phyloP scores from a whole-genome alignment of 2,113 vertebrate species.

The Podarcis muralis region DNA sequence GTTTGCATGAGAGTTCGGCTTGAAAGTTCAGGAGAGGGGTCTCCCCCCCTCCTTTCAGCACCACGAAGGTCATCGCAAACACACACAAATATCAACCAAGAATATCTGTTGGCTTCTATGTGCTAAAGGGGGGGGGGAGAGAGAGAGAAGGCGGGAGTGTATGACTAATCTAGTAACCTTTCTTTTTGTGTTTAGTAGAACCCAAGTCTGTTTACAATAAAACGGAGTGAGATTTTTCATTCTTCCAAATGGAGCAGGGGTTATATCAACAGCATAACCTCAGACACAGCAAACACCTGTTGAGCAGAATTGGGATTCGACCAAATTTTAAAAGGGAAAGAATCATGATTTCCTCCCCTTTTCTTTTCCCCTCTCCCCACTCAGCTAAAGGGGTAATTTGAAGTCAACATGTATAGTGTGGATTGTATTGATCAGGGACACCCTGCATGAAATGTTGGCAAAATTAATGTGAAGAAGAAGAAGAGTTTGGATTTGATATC shows the following conservation, averaged over 20 bases:
- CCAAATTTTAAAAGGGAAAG: constrained; percentile 32
- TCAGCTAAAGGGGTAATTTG: background rate
- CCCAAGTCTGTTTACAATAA: constrained; percentile 82
- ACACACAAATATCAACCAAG: background rate
- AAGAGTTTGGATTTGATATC: too few relatives aligned
- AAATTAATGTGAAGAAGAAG: background rate
- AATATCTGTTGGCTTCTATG: background rate
- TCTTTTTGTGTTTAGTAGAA: constrained; percentile 77
- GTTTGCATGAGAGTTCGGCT: background rate
- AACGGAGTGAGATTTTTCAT: constrained; percentile 78
- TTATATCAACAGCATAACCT: constrained; percentile 86
- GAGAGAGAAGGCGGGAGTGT: constrained; percentile 27
- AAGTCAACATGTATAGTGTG: background rate
- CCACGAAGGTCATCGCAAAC: background rate
- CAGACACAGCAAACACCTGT: constrained; percentile 91
- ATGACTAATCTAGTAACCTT: constrained; percentile 85
- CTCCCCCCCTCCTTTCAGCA: fast-evolving
- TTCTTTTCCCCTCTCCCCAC: background rate
- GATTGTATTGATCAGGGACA: background rate
- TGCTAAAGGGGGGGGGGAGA: constrained; percentile 19
- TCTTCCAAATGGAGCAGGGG: constrained; percentile 87
- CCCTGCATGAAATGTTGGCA: background rate
- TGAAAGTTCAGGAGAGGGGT: fast-evolving
- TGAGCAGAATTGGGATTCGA: constrained; percentile 60
- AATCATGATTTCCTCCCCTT: background rate